These are phyloP conservation scores for Acleris literana DNA, from an alignment of 2,888 invertebrate genomes.

Conservation along the genomic window DNA sequence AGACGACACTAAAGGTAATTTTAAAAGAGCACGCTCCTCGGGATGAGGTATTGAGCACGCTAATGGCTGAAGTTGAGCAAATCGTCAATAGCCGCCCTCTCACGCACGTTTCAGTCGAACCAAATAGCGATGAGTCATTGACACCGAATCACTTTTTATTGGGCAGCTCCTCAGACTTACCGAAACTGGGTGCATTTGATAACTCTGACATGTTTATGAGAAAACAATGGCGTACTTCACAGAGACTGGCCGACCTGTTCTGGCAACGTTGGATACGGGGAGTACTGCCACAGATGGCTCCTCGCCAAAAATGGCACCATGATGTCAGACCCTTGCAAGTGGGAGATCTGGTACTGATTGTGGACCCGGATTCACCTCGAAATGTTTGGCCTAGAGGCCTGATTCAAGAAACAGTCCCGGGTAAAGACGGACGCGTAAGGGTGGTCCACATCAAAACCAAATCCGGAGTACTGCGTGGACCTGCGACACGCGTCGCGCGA, in stretches of 20 bases:
- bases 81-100: conserved; percentile 52
- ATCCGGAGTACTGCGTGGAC: background rate
- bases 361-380: background rate
- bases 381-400: conserved; percentile 1
- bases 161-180: conserved; percentile 34
- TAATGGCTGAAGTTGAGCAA: conserved; percentile 18
- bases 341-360: background rate
- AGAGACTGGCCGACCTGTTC: conserved; percentile 39
- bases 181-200: conserved; percentile 36
- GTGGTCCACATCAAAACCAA: background rate
- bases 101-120: conserved; percentile 48
- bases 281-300: conserved; percentile 1
- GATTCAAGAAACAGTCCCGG: background rate
- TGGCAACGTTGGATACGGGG: conserved; percentile 44
- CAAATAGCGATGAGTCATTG: conserved; percentile 42
- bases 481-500: conserved; percentile 7
- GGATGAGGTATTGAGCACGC: conserved; percentile 7
- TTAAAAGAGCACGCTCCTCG: conserved; percentile 12
- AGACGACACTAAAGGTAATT: background rate
- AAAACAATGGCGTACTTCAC: conserved; percentile 43
- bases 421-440: conserved; percentile 1
- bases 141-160: conserved; percentile 48
- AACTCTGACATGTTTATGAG: conserved; percentile 27
- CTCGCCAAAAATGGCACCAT: conserved; percentile 4
- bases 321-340: background rate